These are phyloP conservation scores for Agonopterix alstromeriana DNA, from an alignment of 2,888 invertebrate genomes.

Conservation along the genomic window DNA sequence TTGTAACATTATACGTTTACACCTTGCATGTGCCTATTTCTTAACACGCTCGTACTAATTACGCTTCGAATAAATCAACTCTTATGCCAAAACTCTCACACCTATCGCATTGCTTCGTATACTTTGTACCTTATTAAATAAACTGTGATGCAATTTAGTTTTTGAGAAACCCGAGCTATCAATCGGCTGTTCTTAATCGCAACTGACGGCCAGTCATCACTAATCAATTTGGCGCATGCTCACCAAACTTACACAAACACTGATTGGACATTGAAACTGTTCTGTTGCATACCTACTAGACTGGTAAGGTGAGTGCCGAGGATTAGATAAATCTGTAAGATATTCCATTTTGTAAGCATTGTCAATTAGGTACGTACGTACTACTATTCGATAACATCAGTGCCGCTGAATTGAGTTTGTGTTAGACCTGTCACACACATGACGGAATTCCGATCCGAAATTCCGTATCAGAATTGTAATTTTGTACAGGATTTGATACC, in stretches of 20 bases:
- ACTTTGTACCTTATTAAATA: conserved; percentile 1
- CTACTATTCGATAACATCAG: no score
- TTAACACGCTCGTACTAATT: conserved; percentile 41
- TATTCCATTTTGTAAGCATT: no score
- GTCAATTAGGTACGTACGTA: no score
- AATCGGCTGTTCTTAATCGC: conserved; percentile 33
- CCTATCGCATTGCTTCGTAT: conserved; percentile 20
- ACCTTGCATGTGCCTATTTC: conserved; percentile 33
- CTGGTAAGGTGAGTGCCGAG: no score
- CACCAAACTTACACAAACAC: conserved; percentile 16
- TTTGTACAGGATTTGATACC: no score
- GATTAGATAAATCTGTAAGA: no score
- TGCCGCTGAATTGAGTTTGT: no score
- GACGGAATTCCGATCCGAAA: no score
- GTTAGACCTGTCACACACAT: no score
- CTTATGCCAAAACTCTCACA: conserved; percentile 28
- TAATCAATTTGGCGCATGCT: conserved; percentile 26
- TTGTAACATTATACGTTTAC: conserved; percentile 21
- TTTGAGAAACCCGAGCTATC: conserved; percentile 38
- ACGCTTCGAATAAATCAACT: conserved; percentile 33
- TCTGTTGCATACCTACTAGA: neutral
- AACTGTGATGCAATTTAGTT: conserved; percentile 33
- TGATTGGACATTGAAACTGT: conserved; percentile 6
- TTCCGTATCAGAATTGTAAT: no score
- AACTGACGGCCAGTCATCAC: conserved; percentile 39